Percentiles rank a stretch among this genome's conserved stretches.
These are phyloP conservation scores for Mesaphorura yosii DNA, from an alignment of 1,140 invertebrate genomes.

Conservation along the genomic window DNA sequence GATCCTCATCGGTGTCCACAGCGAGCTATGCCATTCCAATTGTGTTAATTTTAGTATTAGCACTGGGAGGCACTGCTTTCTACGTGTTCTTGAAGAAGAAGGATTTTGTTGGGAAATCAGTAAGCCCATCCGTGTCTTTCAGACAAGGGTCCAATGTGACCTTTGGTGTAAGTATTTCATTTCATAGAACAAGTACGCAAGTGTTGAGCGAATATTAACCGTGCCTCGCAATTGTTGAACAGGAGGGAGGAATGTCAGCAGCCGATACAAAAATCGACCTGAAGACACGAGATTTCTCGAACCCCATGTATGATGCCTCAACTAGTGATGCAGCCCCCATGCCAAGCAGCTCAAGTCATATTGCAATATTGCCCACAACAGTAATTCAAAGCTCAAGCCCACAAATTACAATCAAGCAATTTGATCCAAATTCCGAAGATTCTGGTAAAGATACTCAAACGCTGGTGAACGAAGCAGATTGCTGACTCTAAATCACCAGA, in stretches of 20 bases:
- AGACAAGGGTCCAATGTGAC: slow-evolving; percentile 86
- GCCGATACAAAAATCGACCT: slow-evolving; percentile 20
- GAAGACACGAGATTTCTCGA: slow-evolving; percentile 65
- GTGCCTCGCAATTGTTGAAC: no score
- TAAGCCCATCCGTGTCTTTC: slow-evolving; percentile 76
- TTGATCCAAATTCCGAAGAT: slow-evolving; percentile 67
- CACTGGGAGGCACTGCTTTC: slow-evolving; percentile 55
- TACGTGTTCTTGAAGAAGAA: slow-evolving; percentile 71
- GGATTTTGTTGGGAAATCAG: slow-evolving; percentile 46
- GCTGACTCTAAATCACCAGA: no score
- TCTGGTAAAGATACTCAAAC: slow-evolving; percentile 85
- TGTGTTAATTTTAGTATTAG: slow-evolving; percentile 58
- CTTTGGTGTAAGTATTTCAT: slow-evolving; percentile 46
- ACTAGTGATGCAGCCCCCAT: neutral
- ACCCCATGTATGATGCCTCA: slow-evolving; percentile 89
- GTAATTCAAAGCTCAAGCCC: slow-evolving; percentile 61
- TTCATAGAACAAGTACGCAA: no score
- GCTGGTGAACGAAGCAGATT: slow-evolving; percentile 51
- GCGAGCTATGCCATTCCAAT: slow-evolving; percentile 65
- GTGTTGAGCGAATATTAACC: no score
- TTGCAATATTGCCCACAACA: slow-evolving; percentile 65
- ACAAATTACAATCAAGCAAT: slow-evolving; percentile 57
- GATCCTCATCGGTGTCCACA: slow-evolving; percentile 41
- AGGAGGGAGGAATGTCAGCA: slow-evolving; percentile 3
- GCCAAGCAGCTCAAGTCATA: slow-evolving; percentile 34